Evolutionary conservation across 2,888 invertebrate genomes (phyloP).

Genomic region (Caenorhabditis wallacei): DNA sequence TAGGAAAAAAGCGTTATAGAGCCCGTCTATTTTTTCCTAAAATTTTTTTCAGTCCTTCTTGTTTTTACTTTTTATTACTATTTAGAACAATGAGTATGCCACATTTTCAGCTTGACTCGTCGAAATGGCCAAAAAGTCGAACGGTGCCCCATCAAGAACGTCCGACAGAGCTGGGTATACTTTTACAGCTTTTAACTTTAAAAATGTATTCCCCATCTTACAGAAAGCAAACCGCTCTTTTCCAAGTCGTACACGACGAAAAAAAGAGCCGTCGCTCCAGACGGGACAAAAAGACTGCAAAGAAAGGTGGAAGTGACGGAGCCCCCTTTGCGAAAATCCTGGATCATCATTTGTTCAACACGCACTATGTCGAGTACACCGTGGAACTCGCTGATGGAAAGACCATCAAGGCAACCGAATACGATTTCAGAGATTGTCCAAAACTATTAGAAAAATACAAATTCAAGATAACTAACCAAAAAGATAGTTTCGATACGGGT

Average conservation of each 20-base stretch:
- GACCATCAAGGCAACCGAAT: constrained; percentile 33
- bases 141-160: neutral
- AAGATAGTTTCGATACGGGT: constrained; percentile 1
- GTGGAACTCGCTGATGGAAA: constrained; percentile 10
- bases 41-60: no score
- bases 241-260: constrained; percentile 27
- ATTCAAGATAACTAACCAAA: constrained; percentile 28
- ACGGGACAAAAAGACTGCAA: neutral
- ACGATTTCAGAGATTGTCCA: constrained; percentile 22
- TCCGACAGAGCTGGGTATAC: constrained; percentile 16
- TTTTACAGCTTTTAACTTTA: neutral
- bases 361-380: constrained; percentile 46
- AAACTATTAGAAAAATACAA: constrained; percentile 36
- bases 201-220: constrained; percentile 3
- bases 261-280: constrained; percentile 2
- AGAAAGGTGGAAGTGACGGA: neutral
- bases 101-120: no score
- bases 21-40: no score
- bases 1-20: no score
- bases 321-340: constrained; percentile 26
- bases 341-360: constrained; percentile 33
- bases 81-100: no score
- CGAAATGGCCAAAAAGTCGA: no score
- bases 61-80: no score
- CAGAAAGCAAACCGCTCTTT: constrained; percentile 26